Evolutionary conservation across 1,140 invertebrate species (phyloP), one percentile per base, ranked within the genome.

Genomic region (Onthophagus taurus): DNA sequence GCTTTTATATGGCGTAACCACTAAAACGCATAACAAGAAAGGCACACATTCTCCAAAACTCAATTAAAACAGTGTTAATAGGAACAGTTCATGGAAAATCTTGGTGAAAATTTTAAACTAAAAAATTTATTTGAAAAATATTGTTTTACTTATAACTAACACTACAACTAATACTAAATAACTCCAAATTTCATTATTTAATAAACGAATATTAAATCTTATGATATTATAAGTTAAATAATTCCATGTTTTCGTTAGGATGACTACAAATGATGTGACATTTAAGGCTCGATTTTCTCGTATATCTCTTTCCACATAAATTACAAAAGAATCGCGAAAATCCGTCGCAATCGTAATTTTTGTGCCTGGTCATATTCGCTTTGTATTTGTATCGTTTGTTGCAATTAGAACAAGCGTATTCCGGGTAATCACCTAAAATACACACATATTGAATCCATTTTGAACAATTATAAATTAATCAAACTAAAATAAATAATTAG

Each of bases 281-380:
- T 44, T 55, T 57, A 2, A 59, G 38, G 31, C 51, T 57, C 35
- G 46, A 44, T 49, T 57, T 57, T 31, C 51, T 45, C 1, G 51
- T 57, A 31, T 33, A 57, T 56, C 6, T 44, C 42, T 39, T 50
- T 57, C 17, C 31, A 61, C 73, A 61, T 49, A 72, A 47, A 41
- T 43, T 20, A 35, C 58, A 60, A 5, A 26, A 20, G 21, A 57
- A 58, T 24, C 55, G 53, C 2, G 58, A 54, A 19, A 39, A 38
- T n/a, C 9, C 9, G 20, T 37, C 24, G 41, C 68, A 70, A 48
- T 70, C 68, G 30, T 67, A 69, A 0, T 65, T 70, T 4, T 67
- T 55, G 31, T 70, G 68, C 30, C 66, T 53, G 42, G 64, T 58
- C 48, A 69, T 66, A 4, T 64, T 68, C 44, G 64, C 66, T 51